Percentiles rank a stretch among this genome's conserved stretches.
Conservation (phyloP, 2,113 vertebrate genomes). For the Grammomys surdaster region DNA sequence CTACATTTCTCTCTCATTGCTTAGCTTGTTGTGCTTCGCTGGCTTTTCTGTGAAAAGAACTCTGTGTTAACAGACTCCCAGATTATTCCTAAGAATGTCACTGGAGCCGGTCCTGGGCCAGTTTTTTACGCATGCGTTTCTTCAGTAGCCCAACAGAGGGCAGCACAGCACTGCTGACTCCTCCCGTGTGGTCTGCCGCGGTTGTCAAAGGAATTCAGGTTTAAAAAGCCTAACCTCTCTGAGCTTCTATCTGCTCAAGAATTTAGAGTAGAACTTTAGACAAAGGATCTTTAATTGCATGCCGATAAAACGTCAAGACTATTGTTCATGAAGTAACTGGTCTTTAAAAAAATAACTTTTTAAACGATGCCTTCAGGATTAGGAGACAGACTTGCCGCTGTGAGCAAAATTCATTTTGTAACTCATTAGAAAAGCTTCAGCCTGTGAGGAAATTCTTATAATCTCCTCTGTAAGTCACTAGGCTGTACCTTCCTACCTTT, state of each 20-base stretch:
- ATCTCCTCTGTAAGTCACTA: background rate
- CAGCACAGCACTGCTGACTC: slow-evolving; percentile 78
- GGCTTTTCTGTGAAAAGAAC: slow-evolving; percentile 4
- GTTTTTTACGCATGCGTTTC: background rate
- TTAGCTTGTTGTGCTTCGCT: background rate
- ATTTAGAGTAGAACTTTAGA: slow-evolving; percentile 54
- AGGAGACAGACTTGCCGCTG: slow-evolving; percentile 11
- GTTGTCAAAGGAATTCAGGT: slow-evolving; percentile 60
- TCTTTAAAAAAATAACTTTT: background rate
- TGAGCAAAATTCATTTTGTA: slow-evolving; percentile 52
- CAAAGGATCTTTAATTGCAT: slow-evolving; percentile 66
- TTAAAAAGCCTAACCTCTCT: slow-evolving; percentile 57
- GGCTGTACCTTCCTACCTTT: slow-evolving; percentile 1
- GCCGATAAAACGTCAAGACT: slow-evolving; percentile 61
- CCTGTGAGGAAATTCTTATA: slow-evolving; percentile 6
- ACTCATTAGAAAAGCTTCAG: slow-evolving; percentile 15
- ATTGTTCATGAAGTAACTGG: slow-evolving; percentile 24
- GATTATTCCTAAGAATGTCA: background rate
- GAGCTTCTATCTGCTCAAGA: slow-evolving; percentile 46
- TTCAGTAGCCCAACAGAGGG: slow-evolving; percentile 80
- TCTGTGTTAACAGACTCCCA: background rate
- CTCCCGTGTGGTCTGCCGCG: rapidly evolving
- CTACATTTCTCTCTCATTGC: background rate
- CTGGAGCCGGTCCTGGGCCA: rapidly evolving
- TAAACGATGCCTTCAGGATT: slow-evolving; percentile 5